phyloP scores from a whole-genome alignment of 2,113 vertebrate species.

The Alligator mississippiensis region DNA sequence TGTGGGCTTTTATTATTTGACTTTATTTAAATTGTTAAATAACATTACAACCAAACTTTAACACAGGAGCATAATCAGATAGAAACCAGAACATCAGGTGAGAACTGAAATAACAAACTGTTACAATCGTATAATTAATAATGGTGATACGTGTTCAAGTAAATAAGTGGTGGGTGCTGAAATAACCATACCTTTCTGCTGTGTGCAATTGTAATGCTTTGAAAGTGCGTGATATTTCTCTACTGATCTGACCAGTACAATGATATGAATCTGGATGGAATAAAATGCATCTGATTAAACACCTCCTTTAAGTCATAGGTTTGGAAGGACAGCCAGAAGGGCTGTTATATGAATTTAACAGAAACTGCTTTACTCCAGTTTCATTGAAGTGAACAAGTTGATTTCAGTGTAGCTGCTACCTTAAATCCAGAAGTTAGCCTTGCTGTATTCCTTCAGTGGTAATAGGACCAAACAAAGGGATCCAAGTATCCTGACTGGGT shows the following conservation, averaged over 20 bases:
- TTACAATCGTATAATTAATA: background rate
- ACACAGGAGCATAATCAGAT: background rate
- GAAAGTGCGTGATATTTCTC: fast-evolving
- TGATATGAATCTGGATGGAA: fast-evolving
- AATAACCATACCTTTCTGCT: background rate
- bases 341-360: background rate
- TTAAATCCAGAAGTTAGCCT: fast-evolving
- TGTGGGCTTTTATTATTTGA: slow-evolving; percentile 2
- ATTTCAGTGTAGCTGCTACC: background rate
- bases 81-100: background rate
- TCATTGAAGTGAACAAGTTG: background rate
- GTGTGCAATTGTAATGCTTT: fast-evolving
- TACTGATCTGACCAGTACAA: background rate
- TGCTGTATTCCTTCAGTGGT: too few species aligned
- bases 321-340: background rate
- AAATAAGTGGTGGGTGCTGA: background rate
- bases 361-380: background rate
- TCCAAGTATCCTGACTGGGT: fast-evolving
- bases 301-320: background rate
- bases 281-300: background rate
- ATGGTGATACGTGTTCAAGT: background rate
- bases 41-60: background rate
- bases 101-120: background rate
- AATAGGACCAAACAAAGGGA: background rate
- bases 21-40: slow-evolving; percentile 51